Percentiles rank a stretch among this genome's conserved stretches.
Conservation (phyloP, 2,888 invertebrate genomes). For the Machimus atricapillus region DNA sequence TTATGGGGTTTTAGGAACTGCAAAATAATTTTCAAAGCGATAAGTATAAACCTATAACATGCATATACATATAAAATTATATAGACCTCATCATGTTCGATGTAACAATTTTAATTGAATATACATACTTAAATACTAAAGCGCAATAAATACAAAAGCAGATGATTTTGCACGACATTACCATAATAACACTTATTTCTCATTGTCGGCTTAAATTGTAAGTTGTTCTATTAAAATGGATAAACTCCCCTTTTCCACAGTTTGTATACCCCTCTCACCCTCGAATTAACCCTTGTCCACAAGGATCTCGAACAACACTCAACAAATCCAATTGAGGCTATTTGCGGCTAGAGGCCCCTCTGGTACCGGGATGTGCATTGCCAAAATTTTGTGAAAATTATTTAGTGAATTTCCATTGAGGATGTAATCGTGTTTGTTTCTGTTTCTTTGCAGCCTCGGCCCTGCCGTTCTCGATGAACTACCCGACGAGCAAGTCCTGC, state of each 20-base stretch:
- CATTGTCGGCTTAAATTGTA: neutral
- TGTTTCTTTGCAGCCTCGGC: slow-evolving; percentile 52
- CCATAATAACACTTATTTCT: neutral
- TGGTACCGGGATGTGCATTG: neutral
- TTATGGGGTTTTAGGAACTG: too few species aligned
- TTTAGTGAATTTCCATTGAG: neutral
- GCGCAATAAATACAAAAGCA: neutral
- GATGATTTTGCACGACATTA: neutral
- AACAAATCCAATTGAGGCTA: neutral
- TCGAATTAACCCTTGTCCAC: neutral
- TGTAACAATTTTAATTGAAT: too few species aligned
- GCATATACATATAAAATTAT: too few species aligned
- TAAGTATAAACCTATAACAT: too few species aligned
- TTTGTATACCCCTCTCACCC: neutral
- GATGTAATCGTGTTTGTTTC: neutral
- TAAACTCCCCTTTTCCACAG: neutral
- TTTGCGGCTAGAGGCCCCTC: neutral
- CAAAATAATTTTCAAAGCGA: too few species aligned
- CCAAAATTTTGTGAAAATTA: neutral
- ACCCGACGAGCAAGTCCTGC: slow-evolving; percentile 78
- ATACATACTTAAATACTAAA: neutral
- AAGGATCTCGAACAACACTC: neutral
- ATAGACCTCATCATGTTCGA: too few species aligned
- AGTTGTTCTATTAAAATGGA: neutral
- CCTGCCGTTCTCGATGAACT: slow-evolving; percentile 64